These are phyloP conservation scores for Phortica variegata DNA, from an alignment of 1,140 invertebrate genomes.

Conservation along the genomic window DNA sequence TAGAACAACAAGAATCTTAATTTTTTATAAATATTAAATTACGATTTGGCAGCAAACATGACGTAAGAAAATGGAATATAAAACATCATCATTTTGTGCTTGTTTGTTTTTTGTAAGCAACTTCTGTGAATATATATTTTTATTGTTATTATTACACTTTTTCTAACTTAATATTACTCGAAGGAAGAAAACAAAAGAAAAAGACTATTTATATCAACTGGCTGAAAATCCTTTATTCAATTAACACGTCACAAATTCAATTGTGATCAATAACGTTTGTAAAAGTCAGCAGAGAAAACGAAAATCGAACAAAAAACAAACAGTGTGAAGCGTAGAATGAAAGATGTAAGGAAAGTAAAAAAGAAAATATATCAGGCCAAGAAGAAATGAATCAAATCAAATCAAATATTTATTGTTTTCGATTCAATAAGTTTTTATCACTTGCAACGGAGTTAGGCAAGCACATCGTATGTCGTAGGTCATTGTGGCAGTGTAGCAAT, in stretches of 20 bases:
- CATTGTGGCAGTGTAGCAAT: not conserved
- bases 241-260: conserved; percentile 40
- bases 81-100: conserved; percentile 20
- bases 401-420: conserved; percentile 55
- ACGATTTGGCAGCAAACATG: no score
- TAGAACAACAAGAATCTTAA: no score
- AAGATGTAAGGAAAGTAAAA: not conserved
- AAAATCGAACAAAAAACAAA: no score
- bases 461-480: not conserved
- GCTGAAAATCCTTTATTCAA: conserved; percentile 24
- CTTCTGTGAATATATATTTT: no score
- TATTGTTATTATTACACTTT: conserved; percentile 4
- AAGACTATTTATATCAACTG: conserved; percentile 27
- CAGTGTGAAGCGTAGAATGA: not conserved
- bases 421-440: conserved; percentile 54
- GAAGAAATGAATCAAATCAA: conserved; percentile 51
- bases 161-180: not conserved
- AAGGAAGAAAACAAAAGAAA: conserved; percentile 3
- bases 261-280: conserved; percentile 36
- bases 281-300: no score
- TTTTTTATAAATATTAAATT: no score
- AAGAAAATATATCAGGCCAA: conserved; percentile 3
- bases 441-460: conserved; percentile 31
- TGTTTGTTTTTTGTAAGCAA: not conserved
- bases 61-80: conserved; percentile 1